Conservation (phyloP, 2,888 invertebrate genomes). For the Drosophila kuntzei region DNA sequence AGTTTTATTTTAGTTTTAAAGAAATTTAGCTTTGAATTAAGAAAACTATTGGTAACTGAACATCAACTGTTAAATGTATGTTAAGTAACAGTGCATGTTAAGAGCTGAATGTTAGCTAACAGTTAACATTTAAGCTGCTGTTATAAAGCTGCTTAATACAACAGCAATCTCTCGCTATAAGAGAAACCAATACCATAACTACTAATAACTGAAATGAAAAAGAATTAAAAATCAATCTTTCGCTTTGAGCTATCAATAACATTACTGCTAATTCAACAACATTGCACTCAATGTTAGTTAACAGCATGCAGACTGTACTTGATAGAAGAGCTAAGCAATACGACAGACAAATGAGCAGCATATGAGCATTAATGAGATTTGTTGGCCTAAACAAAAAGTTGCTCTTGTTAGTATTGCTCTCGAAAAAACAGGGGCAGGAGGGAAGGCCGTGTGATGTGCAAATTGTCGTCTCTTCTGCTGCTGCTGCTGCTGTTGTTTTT, state of each 20-base stretch:
- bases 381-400: constrained; percentile 33
- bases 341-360: constrained; percentile 27
- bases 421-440: not conserved
- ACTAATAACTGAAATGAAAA: no score
- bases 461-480: constrained; percentile 61
- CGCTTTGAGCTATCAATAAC: not conserved
- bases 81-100: no score
- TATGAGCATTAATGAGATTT: constrained; percentile 56
- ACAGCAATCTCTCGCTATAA: no score
- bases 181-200: no score
- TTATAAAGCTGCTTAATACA: no score
- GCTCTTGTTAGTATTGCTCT: constrained; percentile 5
- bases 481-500: constrained; percentile 41
- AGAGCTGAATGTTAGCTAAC: no score
- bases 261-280: constrained; percentile 20
- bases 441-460: constrained; percentile 13
- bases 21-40: no score
- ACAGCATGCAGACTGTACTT: constrained; percentile 13
- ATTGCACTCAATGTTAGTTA: constrained; percentile 12
- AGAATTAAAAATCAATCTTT: not conserved
- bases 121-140: no score
- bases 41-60: no score
- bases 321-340: not conserved
- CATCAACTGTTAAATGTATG: no score
- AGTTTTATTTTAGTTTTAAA: no score